phyloP scores from a whole-genome alignment of 2,797 vertebrate genomes.

The Lemur catta region DNA sequence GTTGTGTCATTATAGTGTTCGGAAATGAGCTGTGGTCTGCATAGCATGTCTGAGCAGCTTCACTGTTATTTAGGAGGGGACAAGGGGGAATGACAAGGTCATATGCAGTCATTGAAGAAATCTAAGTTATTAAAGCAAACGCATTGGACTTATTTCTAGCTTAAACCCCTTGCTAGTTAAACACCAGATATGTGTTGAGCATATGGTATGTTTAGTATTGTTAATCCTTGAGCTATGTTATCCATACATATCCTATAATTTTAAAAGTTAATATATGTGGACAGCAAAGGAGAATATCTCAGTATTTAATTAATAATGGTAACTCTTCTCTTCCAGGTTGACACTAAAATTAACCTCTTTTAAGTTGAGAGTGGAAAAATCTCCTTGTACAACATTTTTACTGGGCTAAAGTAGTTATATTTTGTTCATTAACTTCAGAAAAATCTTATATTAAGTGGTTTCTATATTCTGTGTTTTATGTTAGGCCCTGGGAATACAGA shows the following conservation, averaged over 20 bases:
- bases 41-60: background rate
- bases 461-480: background rate
- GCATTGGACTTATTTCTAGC: background rate
- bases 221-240: background rate
- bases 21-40: background rate
- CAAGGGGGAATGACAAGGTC: background rate
- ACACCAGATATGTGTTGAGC: background rate
- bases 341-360: background rate
- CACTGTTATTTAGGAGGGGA: background rate
- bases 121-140: background rate
- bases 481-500: background rate
- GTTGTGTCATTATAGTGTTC: background rate
- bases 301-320: background rate
- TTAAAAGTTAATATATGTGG: background rate
- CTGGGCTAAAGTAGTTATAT: background rate
- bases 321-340: background rate
- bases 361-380: background rate
- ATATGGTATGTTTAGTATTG: background rate
- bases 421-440: background rate
- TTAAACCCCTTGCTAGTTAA: background rate
- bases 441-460: background rate
- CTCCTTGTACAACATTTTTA: background rate
- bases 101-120: background rate
- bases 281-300: background rate
- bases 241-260: background rate